Evolutionary conservation across 2,113 vertebrate species (phyloP).

Genomic region (Pongo abelii): DNA sequence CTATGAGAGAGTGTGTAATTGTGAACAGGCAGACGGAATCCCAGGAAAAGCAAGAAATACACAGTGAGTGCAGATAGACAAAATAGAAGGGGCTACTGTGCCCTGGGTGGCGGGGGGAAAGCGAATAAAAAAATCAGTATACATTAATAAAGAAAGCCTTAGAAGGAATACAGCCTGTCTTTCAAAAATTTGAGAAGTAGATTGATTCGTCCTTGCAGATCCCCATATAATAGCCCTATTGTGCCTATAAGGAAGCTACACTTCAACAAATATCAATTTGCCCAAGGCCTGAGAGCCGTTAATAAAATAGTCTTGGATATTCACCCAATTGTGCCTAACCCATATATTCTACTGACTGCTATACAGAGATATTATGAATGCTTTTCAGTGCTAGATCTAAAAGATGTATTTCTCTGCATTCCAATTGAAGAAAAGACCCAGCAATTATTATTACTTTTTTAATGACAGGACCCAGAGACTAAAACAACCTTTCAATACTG

Average conservation of each 20-base stretch:
- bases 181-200: not conserved
- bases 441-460: not conserved
- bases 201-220: not conserved
- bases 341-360: not conserved
- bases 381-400: not conserved
- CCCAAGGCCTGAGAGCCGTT: not conserved
- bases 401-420: not conserved
- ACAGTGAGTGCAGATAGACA: not conserved
- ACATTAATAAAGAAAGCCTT: not conserved
- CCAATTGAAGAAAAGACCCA: not conserved
- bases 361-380: not conserved
- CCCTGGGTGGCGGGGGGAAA: fast-evolving
- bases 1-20: not conserved
- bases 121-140: not conserved
- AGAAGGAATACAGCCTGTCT: not conserved
- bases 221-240: not conserved
- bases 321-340: not conserved
- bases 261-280: not conserved
- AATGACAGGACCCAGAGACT: not conserved
- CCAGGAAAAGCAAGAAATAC: not conserved
- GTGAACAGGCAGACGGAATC: not conserved
- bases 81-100: not conserved
- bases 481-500: too few species aligned
- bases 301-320: not conserved
- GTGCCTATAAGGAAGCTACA: not conserved